Conservation (phyloP, 2,113 vertebrate species). For the Pelobates fuscus region DNA sequence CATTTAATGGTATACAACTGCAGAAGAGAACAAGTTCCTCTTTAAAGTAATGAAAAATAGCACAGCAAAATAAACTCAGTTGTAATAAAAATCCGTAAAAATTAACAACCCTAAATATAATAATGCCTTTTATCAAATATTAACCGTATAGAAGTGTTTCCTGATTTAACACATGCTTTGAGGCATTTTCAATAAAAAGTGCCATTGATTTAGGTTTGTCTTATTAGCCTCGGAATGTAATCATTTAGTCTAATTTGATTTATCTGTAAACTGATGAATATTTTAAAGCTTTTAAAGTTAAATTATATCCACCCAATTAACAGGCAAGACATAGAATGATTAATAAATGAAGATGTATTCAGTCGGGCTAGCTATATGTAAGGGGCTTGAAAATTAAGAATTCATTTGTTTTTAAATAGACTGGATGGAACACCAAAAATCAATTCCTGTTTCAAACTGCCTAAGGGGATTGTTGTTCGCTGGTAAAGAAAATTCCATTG, state of each 20-base stretch:
- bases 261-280: conserved; percentile 11
- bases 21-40: too few relatives aligned
- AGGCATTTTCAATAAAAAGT: neutral
- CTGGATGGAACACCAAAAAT: conserved; percentile 33
- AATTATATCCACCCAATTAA: conserved; percentile 39
- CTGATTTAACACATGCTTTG: too few relatives aligned
- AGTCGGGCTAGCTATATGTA: neutral
- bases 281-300: neutral
- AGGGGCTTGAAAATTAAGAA: conserved; percentile 22
- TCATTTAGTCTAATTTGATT: neutral
- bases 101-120: too few relatives aligned
- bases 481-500: too few relatives aligned
- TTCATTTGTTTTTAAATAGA: conserved; percentile 34
- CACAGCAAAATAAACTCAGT: too few relatives aligned
- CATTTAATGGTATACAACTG: too few relatives aligned
- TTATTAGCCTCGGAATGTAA: neutral
- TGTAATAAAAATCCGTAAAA: too few relatives aligned
- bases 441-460: conserved; percentile 23
- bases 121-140: too few relatives aligned
- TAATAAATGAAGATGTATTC: conserved; percentile 25
- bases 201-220: neutral
- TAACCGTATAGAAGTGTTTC: too few relatives aligned
- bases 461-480: neutral
- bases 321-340: neutral
- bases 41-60: too few relatives aligned